A percentile compares a stretch with the other conserved stretches of the same genome.
These are phyloP conservation scores for Natator depressus DNA, from an alignment of 2,113 vertebrate species.

Conservation along the genomic window DNA sequence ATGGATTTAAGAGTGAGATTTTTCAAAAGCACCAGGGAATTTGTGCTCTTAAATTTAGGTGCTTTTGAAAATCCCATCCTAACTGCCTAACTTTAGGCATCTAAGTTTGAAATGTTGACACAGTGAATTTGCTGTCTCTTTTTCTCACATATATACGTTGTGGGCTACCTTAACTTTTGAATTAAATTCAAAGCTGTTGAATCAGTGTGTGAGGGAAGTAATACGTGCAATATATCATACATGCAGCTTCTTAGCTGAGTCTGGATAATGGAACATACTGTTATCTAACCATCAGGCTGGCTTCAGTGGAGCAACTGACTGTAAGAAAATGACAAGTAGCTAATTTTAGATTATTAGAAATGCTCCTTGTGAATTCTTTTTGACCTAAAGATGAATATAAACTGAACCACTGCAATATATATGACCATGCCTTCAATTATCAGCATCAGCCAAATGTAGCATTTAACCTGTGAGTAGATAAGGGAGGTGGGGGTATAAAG, in stretches of 20 bases:
- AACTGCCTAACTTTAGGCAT: background rate
- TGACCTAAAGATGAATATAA: slow-evolving; percentile 28
- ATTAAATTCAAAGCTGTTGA: slow-evolving; percentile 9
- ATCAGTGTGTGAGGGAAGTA: background rate
- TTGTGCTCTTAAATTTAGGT: background rate
- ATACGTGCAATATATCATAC: background rate
- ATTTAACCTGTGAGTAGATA: background rate
- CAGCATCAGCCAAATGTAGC: background rate
- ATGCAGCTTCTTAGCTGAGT: background rate
- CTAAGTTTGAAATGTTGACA: background rate
- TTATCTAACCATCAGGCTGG: slow-evolving; percentile 7
- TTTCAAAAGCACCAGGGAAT: background rate
- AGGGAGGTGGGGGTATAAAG: background rate
- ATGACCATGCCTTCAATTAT: background rate
- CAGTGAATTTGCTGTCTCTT: background rate
- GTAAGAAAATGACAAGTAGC: slow-evolving; percentile 13
- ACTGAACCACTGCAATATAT: background rate
- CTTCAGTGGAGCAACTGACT: slow-evolving; percentile 22
- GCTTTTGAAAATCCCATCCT: background rate
- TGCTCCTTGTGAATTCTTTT: slow-evolving; percentile 35
- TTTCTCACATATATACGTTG: background rate
- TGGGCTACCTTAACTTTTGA: background rate
- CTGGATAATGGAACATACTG: background rate
- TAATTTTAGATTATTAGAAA: slow-evolving; percentile 49
- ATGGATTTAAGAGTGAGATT: background rate